Evolutionary conservation across 2,888 invertebrate species (phyloP), one percentile per base, ranked within the genome.

Genomic region (Chironomus riparius): DNA sequence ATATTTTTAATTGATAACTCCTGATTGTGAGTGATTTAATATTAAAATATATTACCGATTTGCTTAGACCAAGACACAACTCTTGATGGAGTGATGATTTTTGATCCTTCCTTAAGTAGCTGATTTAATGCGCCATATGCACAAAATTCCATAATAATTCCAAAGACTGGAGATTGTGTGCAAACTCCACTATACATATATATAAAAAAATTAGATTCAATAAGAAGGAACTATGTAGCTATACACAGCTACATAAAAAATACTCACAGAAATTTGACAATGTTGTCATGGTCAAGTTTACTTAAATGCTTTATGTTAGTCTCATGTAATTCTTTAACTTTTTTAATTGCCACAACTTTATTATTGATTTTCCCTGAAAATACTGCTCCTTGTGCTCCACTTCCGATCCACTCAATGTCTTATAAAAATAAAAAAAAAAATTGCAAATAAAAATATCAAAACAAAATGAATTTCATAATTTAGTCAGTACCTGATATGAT

Each of bases 91-190:
- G 93, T 90, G 79, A 97, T 91, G 79, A 91, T 88, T 47, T 68
- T 56, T 80, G 92, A 90, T 47, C 94, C 93, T 79, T 92, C 91
- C 79, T 89, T 90, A 76, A 99, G 87, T 81, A 97, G 90, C 82
- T 97, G 94, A 83, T 94, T 98, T 65, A 99, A 86, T 22, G 97
- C 94, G 2, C 98, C 98, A 81, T 94, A 93, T 2, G 96, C 94
- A 83, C 99, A 99, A 84, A 90, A 99, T 83, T 99, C 99, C 99
- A 99, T 99, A 76, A 99, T 90, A 79, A 99, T 93, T 83, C 96
- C 96, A 82, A 92, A 97, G 80, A 93, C 93, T 0, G 97, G 96
- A 5, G 94, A 89, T 82, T 93, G 92, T 0, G 94, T 94, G 82
- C 97, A 98, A 4, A 98, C 93, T 70, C 98, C 99, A 82, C 92